phyloP scores from a whole-genome alignment of 2,113 vertebrate genomes.

The Rutilus rutilus region DNA sequence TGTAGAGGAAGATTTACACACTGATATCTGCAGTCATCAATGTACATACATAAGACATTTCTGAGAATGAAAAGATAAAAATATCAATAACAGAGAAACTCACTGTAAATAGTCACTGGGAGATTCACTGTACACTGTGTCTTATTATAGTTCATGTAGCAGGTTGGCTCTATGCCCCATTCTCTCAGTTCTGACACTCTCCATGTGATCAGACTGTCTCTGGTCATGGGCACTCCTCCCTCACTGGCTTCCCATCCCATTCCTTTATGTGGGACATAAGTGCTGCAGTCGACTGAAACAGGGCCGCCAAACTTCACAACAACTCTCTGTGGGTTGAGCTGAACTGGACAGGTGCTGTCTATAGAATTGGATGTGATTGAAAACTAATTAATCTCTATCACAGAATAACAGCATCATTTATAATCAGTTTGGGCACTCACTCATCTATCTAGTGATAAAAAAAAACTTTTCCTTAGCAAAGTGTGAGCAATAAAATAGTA shows the following conservation, averaged over 20 bases:
- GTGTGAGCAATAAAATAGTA: no score
- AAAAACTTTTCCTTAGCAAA: no score
- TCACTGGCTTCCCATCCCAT: slow-evolving; percentile 55
- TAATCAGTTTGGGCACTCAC: not conserved
- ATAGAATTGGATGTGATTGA: not conserved
- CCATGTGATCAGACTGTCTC: slow-evolving; percentile 27
- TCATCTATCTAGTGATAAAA: not conserved
- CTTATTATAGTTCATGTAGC: not conserved
- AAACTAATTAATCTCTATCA: not conserved
- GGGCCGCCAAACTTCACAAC: slow-evolving; percentile 54
- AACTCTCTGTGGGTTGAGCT: slow-evolving; percentile 55
- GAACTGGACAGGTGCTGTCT: slow-evolving; percentile 44
- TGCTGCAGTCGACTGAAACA: slow-evolving; percentile 54
- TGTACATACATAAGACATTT: not conserved
- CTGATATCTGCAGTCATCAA: not conserved
- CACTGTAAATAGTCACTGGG: slow-evolving; percentile 63
- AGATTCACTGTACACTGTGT: not conserved
- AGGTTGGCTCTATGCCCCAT: slow-evolving; percentile 63
- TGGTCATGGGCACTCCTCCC: rapidly evolving
- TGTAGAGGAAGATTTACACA: slow-evolving; percentile 40
- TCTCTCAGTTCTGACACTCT: not conserved
- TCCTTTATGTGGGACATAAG: rapidly evolving
- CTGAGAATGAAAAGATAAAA: not conserved
- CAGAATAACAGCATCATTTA: not conserved
- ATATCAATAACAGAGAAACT: not conserved